Percentiles rank a stretch among this genome's conserved stretches.
These are phyloP conservation scores for Rhinogobio ventralis DNA, from an alignment of 2,797 vertebrate species.

Conservation along the genomic window DNA sequence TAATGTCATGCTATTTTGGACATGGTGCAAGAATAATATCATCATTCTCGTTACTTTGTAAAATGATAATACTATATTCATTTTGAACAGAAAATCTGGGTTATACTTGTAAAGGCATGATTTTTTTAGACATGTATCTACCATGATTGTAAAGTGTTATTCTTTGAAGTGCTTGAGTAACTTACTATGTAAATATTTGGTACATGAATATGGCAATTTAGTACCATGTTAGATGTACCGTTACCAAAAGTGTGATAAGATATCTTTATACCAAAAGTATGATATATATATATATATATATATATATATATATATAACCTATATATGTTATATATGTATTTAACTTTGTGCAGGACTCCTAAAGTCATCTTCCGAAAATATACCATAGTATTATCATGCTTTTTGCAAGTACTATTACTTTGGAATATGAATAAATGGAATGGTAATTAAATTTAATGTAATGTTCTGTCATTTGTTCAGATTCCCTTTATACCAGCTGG, in stretches of 20 bases:
- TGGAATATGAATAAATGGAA: background rate
- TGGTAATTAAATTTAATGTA: background rate
- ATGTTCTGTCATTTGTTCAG: constrained; percentile 69
- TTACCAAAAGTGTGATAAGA: background rate
- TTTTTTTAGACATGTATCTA: no score
- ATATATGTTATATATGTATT: no score
- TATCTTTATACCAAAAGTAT: background rate
- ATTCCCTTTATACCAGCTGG: constrained; percentile 90
- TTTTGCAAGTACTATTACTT: background rate
- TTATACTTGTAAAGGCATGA: background rate
- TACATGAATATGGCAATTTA: background rate
- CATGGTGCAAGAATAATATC: background rate
- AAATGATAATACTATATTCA: no score
- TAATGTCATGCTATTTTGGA: background rate
- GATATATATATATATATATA: no score
- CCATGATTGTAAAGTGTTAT: background rate
- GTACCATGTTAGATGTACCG: background rate
- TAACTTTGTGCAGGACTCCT: background rate
- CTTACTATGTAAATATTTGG: background rate
- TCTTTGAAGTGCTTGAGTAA: background rate
- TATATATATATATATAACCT: no score
- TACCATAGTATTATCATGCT: background rate
- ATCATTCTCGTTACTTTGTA: background rate
- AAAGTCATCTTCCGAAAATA: background rate
- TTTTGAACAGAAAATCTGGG: background rate